Percentiles rank a stretch among this genome's conserved stretches.
Evolutionary conservation across 2,797 vertebrate species (phyloP).

Genomic region (Vireo griseus): DNA sequence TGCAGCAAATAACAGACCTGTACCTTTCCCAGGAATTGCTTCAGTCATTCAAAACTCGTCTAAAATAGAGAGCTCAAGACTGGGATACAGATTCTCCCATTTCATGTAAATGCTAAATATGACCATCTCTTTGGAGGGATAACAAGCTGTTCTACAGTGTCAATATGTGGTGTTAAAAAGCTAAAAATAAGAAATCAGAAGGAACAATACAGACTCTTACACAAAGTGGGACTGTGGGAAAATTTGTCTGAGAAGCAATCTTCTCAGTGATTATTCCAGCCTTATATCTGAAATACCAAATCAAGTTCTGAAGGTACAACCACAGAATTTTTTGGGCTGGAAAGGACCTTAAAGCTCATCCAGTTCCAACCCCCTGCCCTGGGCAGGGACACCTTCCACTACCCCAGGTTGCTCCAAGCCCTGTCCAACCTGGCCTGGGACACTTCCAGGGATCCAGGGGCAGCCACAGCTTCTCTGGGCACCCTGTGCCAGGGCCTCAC

Average conservation of each 20-base stretch:
- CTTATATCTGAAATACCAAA: neutral
- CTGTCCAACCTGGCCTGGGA: rapidly evolving
- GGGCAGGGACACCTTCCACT: rapidly evolving
- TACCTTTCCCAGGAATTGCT: neutral
- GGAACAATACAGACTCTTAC: neutral
- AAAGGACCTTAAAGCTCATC: neutral
- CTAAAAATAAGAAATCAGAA: neutral
- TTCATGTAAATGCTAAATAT: neutral
- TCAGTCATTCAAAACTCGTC: neutral
- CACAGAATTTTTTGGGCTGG: neutral
- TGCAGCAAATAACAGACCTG: neutral
- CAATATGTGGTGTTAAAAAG: neutral
- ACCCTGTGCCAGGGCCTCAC: rapidly evolving
- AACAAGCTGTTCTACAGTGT: neutral
- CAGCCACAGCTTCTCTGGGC: neutral
- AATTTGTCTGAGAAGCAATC: neutral
- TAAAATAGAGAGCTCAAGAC: neutral
- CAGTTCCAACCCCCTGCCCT: neutral
- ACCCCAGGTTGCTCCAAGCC: rapidly evolving
- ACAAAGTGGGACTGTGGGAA: neutral
- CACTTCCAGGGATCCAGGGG: neutral
- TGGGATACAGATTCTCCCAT: neutral
- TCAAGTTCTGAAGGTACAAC: neutral
- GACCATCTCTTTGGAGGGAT: neutral
- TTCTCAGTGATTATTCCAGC: neutral